phyloP scores from a whole-genome alignment of 2,888 invertebrate species.

The Nebria salina region DNA sequence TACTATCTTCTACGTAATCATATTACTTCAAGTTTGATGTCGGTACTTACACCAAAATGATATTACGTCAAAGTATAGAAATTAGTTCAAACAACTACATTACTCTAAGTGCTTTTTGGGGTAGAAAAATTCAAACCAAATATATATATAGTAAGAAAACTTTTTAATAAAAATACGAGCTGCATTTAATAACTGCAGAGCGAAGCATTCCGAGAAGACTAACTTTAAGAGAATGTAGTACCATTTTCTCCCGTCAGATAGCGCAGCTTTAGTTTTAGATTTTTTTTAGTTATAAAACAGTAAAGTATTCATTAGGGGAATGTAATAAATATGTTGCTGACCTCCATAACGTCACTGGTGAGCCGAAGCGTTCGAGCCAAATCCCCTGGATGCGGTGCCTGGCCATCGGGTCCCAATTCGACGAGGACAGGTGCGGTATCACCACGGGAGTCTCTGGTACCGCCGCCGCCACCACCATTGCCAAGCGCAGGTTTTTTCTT shows the following conservation, averaged over 20 bases:
- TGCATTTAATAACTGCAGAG: too few species aligned
- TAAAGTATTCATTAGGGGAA: neutral
- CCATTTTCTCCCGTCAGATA: too few species aligned
- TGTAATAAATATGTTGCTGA: conserved; percentile 54
- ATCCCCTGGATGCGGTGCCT: conserved; percentile 68
- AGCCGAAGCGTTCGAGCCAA: conserved; percentile 73
- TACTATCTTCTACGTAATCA: too few species aligned
- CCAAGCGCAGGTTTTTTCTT: conserved; percentile 75
- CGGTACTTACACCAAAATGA: too few species aligned
- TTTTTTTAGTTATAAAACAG: neutral
- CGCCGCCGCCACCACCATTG: conserved; percentile 62
- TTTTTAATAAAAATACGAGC: too few species aligned
- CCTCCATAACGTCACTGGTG: conserved; percentile 73
- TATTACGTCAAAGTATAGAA: too few species aligned
- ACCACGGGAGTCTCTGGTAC: conserved; percentile 66
- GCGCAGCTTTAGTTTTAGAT: neutral
- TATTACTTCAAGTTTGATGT: too few species aligned
- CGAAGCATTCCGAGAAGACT: too few species aligned
- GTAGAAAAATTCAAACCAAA: too few species aligned
- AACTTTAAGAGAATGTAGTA: too few species aligned
- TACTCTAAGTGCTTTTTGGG: too few species aligned
- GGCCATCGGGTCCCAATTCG: conserved; percentile 85
- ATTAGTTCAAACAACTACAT: too few species aligned
- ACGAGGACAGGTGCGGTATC: conserved; percentile 76
- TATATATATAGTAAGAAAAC: neutral